Evolutionary conservation across 2,888 invertebrate genomes (phyloP).

Genomic region (Dicycla oo): DNA sequence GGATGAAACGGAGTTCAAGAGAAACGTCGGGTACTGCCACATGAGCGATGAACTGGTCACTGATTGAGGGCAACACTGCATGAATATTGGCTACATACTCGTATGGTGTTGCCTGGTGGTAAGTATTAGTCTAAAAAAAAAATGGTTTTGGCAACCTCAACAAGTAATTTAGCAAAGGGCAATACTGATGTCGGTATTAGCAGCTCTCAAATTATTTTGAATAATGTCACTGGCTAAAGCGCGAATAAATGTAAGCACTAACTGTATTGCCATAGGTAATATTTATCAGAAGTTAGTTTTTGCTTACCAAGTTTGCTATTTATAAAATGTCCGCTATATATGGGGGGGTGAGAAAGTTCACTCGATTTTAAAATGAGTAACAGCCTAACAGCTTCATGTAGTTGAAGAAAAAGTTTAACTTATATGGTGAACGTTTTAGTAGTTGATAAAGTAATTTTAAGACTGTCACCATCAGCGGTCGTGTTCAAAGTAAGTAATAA

Average conservation of each 20-base stretch:
- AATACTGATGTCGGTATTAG: constrained; percentile 4
- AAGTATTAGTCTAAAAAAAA: too few relatives aligned
- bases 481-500: constrained; percentile 47
- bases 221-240: background rate
- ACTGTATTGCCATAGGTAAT: background rate
- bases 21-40: constrained; percentile 93
- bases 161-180: background rate
- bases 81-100: constrained; percentile 10
- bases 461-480: constrained; percentile 56
- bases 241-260: background rate
- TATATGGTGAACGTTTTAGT: background rate
- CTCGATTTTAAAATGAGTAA: background rate
- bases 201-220: background rate
- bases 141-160: too few relatives aligned
- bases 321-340: background rate
- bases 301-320: background rate
- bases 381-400: background rate
- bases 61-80: constrained; percentile 53
- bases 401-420: background rate
- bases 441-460: constrained; percentile 5
- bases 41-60: constrained; percentile 92
- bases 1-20: constrained; percentile 91
- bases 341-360: too few relatives aligned
- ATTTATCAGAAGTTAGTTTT: background rate
- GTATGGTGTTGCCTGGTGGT: too few relatives aligned